Evolutionary conservation across 1,140 invertebrate species (phyloP).

Genomic region (Hydropsyche tenuis): DNA sequence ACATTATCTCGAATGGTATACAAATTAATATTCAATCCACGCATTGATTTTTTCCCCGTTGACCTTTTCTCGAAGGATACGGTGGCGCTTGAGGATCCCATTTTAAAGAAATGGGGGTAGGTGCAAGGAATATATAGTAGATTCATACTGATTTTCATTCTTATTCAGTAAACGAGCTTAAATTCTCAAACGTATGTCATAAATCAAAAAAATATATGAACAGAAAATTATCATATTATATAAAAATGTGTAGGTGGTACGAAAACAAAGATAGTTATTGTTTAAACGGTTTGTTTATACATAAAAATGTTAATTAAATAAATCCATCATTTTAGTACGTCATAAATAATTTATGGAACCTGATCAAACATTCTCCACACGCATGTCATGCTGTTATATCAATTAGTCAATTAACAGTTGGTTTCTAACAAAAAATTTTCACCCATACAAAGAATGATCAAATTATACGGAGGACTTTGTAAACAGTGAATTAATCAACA

Average conservation of each 20-base stretch:
- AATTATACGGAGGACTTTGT: too few relatives aligned
- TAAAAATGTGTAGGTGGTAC: too few relatives aligned
- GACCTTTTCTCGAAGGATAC: not conserved
- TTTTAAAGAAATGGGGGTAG: not conserved
- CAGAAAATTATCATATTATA: too few relatives aligned
- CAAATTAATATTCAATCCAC: slow-evolving; percentile 21
- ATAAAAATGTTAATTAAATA: too few relatives aligned
- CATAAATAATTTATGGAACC: not conserved
- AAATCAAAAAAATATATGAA: too few relatives aligned
- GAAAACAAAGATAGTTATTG: too few relatives aligned
- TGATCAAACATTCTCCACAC: slow-evolving; percentile 29
- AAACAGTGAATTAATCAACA: too few relatives aligned
- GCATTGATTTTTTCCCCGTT: not conserved
- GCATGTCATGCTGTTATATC: slow-evolving; percentile 36
- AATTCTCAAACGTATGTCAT: not conserved
- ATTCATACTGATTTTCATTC: slow-evolving; percentile 2
- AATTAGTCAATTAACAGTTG: slow-evolving; percentile 42
- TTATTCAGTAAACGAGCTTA: not conserved
- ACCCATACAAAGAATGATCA: not conserved
- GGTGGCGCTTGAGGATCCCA: not conserved
- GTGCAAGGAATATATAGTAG: slow-evolving; percentile 12
- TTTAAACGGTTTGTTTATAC: too few relatives aligned
- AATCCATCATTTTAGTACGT: not conserved
- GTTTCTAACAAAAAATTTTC: not conserved
- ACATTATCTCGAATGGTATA: slow-evolving; percentile 22